These are phyloP conservation scores for Nothobranchius furzeri DNA, from an alignment of 2,113 vertebrate genomes.

Conservation along the genomic window DNA sequence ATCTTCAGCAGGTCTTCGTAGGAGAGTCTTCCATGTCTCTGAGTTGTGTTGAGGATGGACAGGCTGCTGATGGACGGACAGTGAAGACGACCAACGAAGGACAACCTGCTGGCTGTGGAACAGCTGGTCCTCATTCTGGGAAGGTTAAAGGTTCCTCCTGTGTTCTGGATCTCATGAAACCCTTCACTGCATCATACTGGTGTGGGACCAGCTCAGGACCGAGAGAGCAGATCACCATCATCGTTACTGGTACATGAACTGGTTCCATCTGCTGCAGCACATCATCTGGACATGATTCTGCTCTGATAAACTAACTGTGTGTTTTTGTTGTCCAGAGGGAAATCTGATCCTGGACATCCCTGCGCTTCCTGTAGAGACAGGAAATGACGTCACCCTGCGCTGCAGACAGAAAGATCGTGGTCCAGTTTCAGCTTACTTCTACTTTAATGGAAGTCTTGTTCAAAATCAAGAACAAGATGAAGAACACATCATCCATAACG, in stretches of 20 bases:
- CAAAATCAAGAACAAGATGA: rapidly evolving
- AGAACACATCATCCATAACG: neutral
- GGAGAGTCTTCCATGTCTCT: constrained; percentile 5
- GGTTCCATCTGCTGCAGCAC: no score
- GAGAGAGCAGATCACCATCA: neutral
- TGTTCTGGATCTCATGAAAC: neutral
- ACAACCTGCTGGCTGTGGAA: neutral
- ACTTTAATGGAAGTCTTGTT: rapidly evolving
- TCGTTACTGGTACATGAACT: neutral
- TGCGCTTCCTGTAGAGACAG: constrained; percentile 14
- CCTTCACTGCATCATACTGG: neutral
- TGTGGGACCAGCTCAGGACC: neutral
- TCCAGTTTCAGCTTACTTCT: neutral
- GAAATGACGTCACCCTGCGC: constrained; percentile 9
- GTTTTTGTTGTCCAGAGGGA: neutral
- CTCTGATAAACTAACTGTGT: neutral
- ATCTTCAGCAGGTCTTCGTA: neutral
- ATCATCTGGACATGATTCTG: no score
- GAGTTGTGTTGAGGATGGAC: constrained; percentile 17
- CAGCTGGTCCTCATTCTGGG: neutral
- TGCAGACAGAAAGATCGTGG: rapidly evolving
- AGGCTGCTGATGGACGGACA: neutral
- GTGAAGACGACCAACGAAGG: constrained; percentile 17
- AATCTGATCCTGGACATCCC: constrained; percentile 14
- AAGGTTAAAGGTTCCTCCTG: neutral